Base-by-base conservation (phyloP, 23 tunicate genomes). In the Oikopleura dioica region DNA sequence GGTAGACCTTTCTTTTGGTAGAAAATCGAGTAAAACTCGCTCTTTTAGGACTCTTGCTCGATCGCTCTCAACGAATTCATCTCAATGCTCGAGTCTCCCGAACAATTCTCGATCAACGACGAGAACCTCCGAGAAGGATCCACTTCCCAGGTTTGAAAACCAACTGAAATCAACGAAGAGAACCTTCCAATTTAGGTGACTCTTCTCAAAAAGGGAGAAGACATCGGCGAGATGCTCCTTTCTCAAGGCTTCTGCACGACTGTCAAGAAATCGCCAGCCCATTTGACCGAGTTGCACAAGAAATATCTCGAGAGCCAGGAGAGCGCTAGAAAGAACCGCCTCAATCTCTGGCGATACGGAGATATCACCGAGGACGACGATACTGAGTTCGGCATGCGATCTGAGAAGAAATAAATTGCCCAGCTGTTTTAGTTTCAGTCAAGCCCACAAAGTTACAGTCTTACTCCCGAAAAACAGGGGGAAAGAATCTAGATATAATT, bases 311-410 rank as follows among this genome's bases (percentile, higher is more conserved):
- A 72, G 31, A 84, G 75, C 36, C 97, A 91, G 55, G 81, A 82
- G 35, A 78, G 80, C 36, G 97, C 97, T 28, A 91, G 82, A 82
- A 80, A 81, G 55, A 50, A 78, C n/a, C 97, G 85, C 92, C 50
- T 91, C 77, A 91, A 91, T 38, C 75, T 91, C 55, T 91, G 97
- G 97, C 58, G 97, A 75, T 91, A 91, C 76, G 97, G 97, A 9
- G 97, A 91, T 81, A 91, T 91, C 59, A 82, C 94, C 12, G 97
- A 81, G 35, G 97, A 91, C 59, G 97, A 91, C 77, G 97, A 91
- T 1, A 75, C 81, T n/a, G 97, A 91, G 37, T 91, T 91, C 55
- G 97, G 97, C 16, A 44, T 44, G 55, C n/a, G n/a, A n/a, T n/a
- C n/a, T n/a, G n/a, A n/a, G n/a, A n/a, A n/a, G n/a, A n/a, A n/a